Evolutionary conservation across 1,140 invertebrate genomes (phyloP).

Genomic region (Sarcophaga bullata): DNA sequence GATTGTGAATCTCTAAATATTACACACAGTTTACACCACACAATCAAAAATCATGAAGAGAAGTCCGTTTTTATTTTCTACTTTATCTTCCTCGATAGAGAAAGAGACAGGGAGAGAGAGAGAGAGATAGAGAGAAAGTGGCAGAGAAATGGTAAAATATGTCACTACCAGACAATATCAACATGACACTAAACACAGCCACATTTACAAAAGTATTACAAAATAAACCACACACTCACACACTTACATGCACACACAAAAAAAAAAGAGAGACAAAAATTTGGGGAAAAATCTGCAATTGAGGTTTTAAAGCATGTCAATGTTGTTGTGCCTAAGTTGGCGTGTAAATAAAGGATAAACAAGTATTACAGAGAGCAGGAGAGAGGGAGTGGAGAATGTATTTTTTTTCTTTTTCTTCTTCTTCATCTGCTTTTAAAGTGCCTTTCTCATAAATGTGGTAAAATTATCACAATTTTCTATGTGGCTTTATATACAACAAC

Average conservation of each 20-base stretch:
- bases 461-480: constrained; percentile 6
- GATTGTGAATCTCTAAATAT: no score
- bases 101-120: not conserved
- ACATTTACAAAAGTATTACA: not conserved
- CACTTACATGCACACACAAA: not conserved
- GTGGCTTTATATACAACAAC: not conserved
- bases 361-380: no score
- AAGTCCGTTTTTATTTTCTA: no score
- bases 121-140: not conserved
- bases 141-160: constrained; percentile 28
- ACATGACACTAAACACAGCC: constrained; percentile 2
- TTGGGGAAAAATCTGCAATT: not conserved
- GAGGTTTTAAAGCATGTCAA: no score
- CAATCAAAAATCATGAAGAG: no score
- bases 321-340: not conserved
- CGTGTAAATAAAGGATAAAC: no score
- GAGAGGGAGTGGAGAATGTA: not conserved
- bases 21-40: no score
- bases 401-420: no score
- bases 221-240: not conserved
- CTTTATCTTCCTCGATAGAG: no score
- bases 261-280: not conserved
- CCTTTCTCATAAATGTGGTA: constrained; percentile 26
- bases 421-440: not conserved
- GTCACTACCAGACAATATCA: constrained; percentile 28